phyloP scores from a whole-genome alignment of 23 tunicate genomes.

The Aplidium turbinatum region DNA sequence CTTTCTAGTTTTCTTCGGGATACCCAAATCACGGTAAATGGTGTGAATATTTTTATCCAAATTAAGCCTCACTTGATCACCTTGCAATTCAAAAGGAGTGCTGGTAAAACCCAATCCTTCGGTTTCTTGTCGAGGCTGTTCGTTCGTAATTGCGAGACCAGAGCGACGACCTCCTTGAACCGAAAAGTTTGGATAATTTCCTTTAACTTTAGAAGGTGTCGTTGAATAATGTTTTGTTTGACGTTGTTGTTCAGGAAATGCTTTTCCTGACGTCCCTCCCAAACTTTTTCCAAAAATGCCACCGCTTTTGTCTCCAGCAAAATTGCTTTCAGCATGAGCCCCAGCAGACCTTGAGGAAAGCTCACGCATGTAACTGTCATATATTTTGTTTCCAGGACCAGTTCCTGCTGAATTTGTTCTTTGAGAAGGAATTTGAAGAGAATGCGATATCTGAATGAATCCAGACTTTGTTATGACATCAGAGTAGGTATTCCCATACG shows the following conservation, averaged over 20 bases:
- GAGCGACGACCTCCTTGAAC: constrained; percentile 52
- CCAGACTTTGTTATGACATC: constrained; percentile 47
- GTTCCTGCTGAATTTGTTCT: constrained; percentile 14
- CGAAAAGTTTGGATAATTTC: constrained; percentile 18
- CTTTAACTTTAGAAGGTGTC: constrained; percentile 14
- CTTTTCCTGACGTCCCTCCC: constrained; percentile 73
- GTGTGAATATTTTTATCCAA: constrained; percentile 81
- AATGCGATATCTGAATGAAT: constrained; percentile 83
- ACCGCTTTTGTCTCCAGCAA: constrained; percentile 5
- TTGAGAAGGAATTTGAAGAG: constrained; percentile 48
- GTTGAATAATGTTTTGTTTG: neutral
- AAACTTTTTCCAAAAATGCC: constrained; percentile 47
- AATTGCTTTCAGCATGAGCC: neutral
- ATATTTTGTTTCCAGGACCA: constrained; percentile 55
- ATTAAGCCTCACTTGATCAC: constrained; percentile 73
- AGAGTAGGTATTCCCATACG: constrained; percentile 23
- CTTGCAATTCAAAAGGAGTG: constrained; percentile 45
- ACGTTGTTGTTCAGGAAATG: constrained; percentile 20
- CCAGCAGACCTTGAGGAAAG: constrained; percentile 39
- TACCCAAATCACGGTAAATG: constrained; percentile 79
- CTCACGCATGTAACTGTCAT: constrained; percentile 87
- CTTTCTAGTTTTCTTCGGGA: constrained; percentile 48
- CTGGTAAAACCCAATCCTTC: neutral
- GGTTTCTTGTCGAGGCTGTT: neutral
- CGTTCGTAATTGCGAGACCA: constrained; percentile 54